A percentile compares a stretch with the other conserved stretches of the same genome.
Evolutionary conservation across 2,113 vertebrate genomes (phyloP).

Genomic region (Butorides virescens): DNA sequence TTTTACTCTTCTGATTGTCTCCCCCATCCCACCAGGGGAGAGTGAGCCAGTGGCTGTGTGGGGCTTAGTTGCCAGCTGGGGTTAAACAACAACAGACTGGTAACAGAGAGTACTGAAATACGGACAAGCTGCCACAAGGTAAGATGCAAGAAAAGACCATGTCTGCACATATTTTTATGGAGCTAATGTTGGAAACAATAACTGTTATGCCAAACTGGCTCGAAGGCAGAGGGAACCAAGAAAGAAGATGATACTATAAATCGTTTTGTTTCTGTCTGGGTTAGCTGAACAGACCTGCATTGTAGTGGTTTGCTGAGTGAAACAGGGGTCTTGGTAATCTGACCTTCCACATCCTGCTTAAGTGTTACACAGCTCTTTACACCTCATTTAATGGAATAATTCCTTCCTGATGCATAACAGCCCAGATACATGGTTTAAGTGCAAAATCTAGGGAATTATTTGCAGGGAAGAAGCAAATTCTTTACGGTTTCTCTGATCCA

Average conservation of each 20-base stretch:
- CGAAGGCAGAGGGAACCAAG: background rate
- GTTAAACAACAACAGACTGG: background rate
- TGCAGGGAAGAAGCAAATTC: background rate
- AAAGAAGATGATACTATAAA: background rate
- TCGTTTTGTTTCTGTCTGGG: background rate
- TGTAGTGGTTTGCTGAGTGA: background rate
- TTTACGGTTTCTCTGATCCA: background rate
- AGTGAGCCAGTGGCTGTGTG: too few species aligned
- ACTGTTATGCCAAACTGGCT: background rate
- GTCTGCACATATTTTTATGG: background rate
- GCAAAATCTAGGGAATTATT: background rate
- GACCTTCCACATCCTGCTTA: background rate
- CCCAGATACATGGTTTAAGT: background rate
- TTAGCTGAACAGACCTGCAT: background rate
- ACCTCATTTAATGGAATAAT: background rate
- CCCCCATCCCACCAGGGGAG: too few species aligned
- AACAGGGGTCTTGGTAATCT: background rate
- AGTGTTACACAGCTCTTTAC: background rate
- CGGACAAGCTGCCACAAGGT: background rate
- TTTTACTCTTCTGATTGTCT: too few species aligned
- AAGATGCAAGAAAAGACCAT: background rate
- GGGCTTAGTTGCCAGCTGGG: too few species aligned
- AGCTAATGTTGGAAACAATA: background rate
- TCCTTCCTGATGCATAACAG: background rate
- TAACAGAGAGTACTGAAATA: background rate